A percentile compares a stretch with the other conserved stretches of the same genome.
These are phyloP conservation scores for Crossaster papposus DNA, from an alignment of 53 echinoderm and acorn worm species.

Conservation along the genomic window DNA sequence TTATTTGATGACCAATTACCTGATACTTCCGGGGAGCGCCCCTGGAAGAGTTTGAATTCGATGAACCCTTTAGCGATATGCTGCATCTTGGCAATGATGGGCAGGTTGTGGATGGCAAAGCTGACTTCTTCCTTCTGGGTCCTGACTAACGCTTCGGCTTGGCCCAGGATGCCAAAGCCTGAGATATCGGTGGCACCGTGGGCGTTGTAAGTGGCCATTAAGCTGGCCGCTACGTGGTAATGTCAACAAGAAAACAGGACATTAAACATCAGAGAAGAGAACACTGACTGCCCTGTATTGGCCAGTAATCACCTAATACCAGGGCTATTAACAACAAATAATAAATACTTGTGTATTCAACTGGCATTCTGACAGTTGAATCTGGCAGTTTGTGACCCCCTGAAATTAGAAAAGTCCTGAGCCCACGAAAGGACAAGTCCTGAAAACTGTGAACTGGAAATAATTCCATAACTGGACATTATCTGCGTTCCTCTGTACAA, in stretches of 20 bases:
- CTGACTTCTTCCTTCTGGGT: constrained; percentile 87
- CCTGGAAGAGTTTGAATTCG: constrained; percentile 87
- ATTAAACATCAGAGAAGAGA: background rate
- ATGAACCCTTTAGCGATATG: constrained; percentile 83
- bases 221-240: constrained; percentile 68
- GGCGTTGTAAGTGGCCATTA: constrained; percentile 94
- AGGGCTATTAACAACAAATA: too few relatives aligned
- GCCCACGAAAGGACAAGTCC: background rate
- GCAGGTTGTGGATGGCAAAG: constrained; percentile 98
- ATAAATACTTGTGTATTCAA: too few relatives aligned
- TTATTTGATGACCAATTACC: too few relatives aligned
- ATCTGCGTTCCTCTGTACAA: too few relatives aligned
- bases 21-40: constrained; percentile 92
- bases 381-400: too few relatives aligned
- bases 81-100: constrained; percentile 97
- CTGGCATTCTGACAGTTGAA: too few relatives aligned
- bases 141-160: constrained; percentile 82
- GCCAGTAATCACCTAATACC: too few relatives aligned
- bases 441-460: background rate
- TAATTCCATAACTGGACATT: too few relatives aligned
- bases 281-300: too few relatives aligned
- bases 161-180: constrained; percentile 93
- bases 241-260: background rate
- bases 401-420: background rate
- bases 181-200: constrained; percentile 92